A percentile compares a stretch with the other conserved stretches of the same genome.
These are phyloP conservation scores for Cyprinodon variegatus DNA, from an alignment of 2,113 vertebrate species.

Conservation along the genomic window DNA sequence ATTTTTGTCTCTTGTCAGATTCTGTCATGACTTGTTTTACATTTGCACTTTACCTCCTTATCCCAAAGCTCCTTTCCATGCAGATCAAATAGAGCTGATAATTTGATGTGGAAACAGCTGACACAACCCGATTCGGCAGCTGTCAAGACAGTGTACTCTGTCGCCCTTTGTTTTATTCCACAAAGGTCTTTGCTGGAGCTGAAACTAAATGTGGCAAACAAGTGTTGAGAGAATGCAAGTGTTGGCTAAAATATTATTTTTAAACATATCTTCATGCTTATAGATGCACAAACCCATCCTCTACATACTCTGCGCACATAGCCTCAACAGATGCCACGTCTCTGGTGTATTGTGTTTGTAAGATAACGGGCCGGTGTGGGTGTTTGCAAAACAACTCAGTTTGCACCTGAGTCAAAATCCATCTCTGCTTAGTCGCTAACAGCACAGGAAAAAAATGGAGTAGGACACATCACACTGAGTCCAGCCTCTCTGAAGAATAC, in stretches of 20 bases:
- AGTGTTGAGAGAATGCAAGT: constrained; percentile 9
- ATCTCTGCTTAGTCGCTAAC: constrained; percentile 63
- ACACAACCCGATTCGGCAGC: constrained; percentile 24
- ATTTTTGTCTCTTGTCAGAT: constrained; percentile 72
- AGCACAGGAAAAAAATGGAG: constrained; percentile 55
- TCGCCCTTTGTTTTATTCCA: not conserved
- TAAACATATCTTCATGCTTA: constrained; percentile 21
- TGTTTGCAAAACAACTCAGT: constrained; percentile 72
- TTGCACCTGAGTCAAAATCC: constrained; percentile 77
- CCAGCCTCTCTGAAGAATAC: constrained; percentile 53
- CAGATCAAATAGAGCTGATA: constrained; percentile 60
- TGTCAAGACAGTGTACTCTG: constrained; percentile 9
- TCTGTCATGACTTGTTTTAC: constrained; percentile 77
- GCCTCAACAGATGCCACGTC: constrained; percentile 75
- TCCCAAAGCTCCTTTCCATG: constrained; percentile 57
- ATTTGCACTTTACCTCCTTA: constrained; percentile 70
- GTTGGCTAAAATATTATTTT: constrained; percentile 24
- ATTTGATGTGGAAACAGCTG: constrained; percentile 63
- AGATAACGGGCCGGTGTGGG: constrained; percentile 69
- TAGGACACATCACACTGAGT: constrained; percentile 55
- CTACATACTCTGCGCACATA: constrained; percentile 16
- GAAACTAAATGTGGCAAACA: constrained; percentile 14
- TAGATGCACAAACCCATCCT: constrained; percentile 24
- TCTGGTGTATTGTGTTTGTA: constrained; percentile 74
- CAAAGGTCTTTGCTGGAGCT: constrained; percentile 9